These are phyloP conservation scores for Apocrypta bakeri DNA, from an alignment of 1,140 invertebrate genomes.

Conservation along the genomic window DNA sequence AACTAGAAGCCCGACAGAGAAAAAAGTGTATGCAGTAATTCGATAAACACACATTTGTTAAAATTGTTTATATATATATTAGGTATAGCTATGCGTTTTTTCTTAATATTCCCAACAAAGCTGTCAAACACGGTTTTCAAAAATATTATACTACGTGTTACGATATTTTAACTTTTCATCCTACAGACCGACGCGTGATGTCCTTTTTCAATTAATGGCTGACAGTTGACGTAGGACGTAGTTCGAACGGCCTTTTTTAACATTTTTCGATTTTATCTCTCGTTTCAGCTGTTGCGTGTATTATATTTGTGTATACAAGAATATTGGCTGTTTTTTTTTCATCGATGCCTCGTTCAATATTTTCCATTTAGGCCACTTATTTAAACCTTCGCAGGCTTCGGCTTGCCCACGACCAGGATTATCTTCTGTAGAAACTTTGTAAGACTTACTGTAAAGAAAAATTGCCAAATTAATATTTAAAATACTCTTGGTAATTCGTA, in stretches of 20 bases:
- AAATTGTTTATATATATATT: neutral
- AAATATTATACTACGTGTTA: constrained; percentile 29
- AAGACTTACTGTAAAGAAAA: constrained; percentile 74
- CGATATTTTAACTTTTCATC: constrained; percentile 5
- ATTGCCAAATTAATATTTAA: neutral
- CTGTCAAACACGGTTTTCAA: constrained; percentile 31
- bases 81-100: neutral
- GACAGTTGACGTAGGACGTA: constrained; percentile 39
- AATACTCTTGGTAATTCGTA: neutral
- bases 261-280: neutral
- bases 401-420: constrained; percentile 80
- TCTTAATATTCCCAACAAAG: neutral
- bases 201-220: constrained; percentile 50
- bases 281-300: neutral
- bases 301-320: constrained; percentile 9
- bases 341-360: neutral
- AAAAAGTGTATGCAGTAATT: neutral
- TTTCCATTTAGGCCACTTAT: constrained; percentile 25
- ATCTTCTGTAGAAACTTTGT: constrained; percentile 80
- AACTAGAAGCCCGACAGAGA: neutral
- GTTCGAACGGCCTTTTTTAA: neutral
- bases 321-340: neutral
- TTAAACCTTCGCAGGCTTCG: constrained; percentile 80
- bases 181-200: neutral
- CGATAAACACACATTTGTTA: neutral